phyloP scores from a whole-genome alignment of 1,140 invertebrate species.

The Plutomurus gul region DNA sequence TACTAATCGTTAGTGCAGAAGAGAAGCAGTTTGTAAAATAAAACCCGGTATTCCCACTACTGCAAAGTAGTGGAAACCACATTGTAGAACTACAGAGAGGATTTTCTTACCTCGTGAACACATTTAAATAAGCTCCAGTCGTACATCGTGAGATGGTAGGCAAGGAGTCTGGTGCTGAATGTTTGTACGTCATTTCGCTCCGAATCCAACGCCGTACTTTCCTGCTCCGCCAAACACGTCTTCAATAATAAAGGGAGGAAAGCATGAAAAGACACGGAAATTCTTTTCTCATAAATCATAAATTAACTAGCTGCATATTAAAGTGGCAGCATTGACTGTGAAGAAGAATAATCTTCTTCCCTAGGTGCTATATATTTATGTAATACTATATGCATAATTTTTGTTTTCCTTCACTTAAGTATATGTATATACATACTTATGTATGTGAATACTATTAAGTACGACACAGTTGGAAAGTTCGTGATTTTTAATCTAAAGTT shows the following conservation, averaged over 20 bases:
- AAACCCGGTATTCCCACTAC: too few species aligned
- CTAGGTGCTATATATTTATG: too few species aligned
- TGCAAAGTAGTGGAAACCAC: too few species aligned
- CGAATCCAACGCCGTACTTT: conserved; percentile 70
- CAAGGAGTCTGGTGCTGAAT: conserved; percentile 77
- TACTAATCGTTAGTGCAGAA: too few species aligned
- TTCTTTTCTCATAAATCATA: conserved; percentile 9
- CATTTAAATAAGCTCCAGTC: conserved; percentile 83
- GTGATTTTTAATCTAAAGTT: neutral
- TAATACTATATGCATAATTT: neutral
- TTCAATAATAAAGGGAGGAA: conserved; percentile 56
- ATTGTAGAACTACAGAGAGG: too few species aligned
- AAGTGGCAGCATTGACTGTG: too few species aligned
- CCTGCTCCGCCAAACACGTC: conserved; percentile 77
- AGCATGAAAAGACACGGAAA: neutral
- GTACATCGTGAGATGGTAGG: conserved; percentile 79
- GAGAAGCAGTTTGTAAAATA: too few species aligned
- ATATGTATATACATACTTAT: too few species aligned
- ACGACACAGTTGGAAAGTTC: too few species aligned
- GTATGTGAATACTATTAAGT: too few species aligned
- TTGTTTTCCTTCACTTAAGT: neutral
- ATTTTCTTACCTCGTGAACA: conserved; percentile 76
- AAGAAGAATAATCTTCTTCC: too few species aligned
- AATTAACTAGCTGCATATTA: neutral
- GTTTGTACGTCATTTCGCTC: conserved; percentile 70